These are phyloP conservation scores for Rhyacophila brunnea DNA, from an alignment of 1,140 invertebrate genomes.

Conservation along the genomic window DNA sequence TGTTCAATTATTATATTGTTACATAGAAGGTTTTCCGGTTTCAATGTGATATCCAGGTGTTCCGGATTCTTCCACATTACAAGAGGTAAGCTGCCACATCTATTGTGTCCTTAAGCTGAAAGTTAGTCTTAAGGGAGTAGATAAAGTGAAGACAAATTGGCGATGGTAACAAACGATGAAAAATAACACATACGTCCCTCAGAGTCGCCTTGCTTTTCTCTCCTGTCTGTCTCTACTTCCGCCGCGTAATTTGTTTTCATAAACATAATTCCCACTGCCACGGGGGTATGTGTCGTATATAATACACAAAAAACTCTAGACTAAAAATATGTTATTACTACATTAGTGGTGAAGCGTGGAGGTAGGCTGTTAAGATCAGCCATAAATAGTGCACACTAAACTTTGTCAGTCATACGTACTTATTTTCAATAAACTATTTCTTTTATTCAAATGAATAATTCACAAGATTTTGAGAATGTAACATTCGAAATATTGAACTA, in stretches of 20 bases:
- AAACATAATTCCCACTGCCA: not conserved
- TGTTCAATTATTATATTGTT: no score
- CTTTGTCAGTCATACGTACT: no score
- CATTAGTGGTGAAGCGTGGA: no score
- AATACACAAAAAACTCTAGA: no score
- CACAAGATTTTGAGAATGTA: no score
- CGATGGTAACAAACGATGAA: slow-evolving; percentile 19
- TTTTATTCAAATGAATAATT: no score
- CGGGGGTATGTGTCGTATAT: not conserved
- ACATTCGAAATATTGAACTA: no score
- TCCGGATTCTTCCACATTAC: not conserved
- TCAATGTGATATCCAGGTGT: slow-evolving; percentile 5
- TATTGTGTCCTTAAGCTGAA: slow-evolving; percentile 14
- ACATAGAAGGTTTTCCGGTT: no score
- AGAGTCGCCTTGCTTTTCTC: slow-evolving; percentile 4
- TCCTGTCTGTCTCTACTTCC: not conserved
- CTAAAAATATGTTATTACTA: no score
- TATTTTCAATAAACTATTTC: no score
- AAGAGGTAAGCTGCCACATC: slow-evolving; percentile 13
- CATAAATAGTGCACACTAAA: no score
- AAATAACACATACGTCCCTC: slow-evolving; percentile 19
- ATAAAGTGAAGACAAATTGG: slow-evolving; percentile 27
- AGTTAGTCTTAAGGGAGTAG: slow-evolving; percentile 14
- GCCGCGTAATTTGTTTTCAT: not conserved
- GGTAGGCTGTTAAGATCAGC: no score